Base-by-base conservation (phyloP, 2,888 invertebrate genomes). In the Chydorus sphaericus region DNA sequence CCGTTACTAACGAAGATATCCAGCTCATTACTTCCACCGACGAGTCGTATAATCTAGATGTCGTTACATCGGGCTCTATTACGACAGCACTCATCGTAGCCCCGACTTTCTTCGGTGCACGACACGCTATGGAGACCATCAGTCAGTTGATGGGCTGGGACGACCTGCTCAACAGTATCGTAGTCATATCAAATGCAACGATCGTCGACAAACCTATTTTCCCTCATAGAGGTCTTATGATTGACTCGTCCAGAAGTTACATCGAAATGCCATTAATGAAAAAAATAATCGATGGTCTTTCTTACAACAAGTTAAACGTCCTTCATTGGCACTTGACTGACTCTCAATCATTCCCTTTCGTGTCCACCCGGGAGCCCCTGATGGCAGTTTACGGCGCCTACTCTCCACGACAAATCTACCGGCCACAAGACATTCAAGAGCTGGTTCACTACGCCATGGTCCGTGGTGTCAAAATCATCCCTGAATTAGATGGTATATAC, bases 81-180 rank as follows among this genome's bases (percentile, higher is more conserved):
- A 44, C 57, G 14, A 44, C 57, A n/a, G 62, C 59, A 6, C 38
- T 44, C 20, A 58, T 63, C 29, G 38, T 23, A 1, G 78, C 79
- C 0, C 66, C 70, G 4, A 78, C 74, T 3, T 83, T 78, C 68
- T 83, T 82, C 64, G 85, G 85, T 0, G 71, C 78, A 1, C 72
- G 83, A 4, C 75, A 84, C 63, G 84, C 76, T 1, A 63, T 84
- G 31, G 64, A 65, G 57, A 64, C 65, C 8, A 53, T 65, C 8
- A 56, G 60, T 23, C 65, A 65, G 54, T 56, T 65, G 50, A 58
- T 63, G 18, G 60, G 54, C 3, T 31, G 69, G 70, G 54, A 72
- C 76, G 59, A 78, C 86, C 38, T 70, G 69, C 1, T 83, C 2
- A 44, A 31, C n/a, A 38, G 20, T 55, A 30, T 57, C 10, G 31